Base-by-base conservation (phyloP, 2,888 invertebrate genomes). In the Acleris sparsana region DNA sequence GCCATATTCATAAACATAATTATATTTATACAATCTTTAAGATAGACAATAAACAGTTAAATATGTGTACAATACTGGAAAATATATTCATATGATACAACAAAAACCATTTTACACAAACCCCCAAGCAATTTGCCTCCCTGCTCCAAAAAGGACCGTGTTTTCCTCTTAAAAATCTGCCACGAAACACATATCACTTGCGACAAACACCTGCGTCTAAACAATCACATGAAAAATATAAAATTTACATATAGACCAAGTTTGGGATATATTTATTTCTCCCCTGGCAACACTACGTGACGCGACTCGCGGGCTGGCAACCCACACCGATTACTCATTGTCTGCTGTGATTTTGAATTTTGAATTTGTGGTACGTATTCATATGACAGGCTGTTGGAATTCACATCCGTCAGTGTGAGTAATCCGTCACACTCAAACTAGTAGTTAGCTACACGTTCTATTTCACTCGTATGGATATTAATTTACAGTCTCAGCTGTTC, bases 281-380 rank as follows among this genome's bases (percentile, higher is more conserved):
- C 70, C 68, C 71, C 63, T 53, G 69, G 67, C 68, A 59, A 60
- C 59, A 53, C 64, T 70, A 69, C 69, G 69, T 67, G 70, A 69
- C 48, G 60, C 13, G 70, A 53, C 58, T 66, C 46, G 62, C 11
- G 55, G 51, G 58, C 44, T 61, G 48, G 62, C 62, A 61, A 60
- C 25, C 44, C 44, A 17, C 33, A 13, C 39, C 62, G n/a, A 59
- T 64, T 60, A 64, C 39, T 67, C 62, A 67, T 25, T 57, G 67
- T 66, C 61, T 46, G 11, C n/a, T 55, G 55, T 44, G 64, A 64
- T 64, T 64, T 64, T 53, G 17, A 17, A 39, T 53, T 18, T 51
- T 22, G 39, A 44, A 63, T 53, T 43, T 53, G 39, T 49, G 48
- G 7, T 25, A 25, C 6, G 25, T 25, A n/a, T 20, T 29, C 29